Conservation (phyloP, 2,888 invertebrate species). For the Calliscelio sp. region DNA sequence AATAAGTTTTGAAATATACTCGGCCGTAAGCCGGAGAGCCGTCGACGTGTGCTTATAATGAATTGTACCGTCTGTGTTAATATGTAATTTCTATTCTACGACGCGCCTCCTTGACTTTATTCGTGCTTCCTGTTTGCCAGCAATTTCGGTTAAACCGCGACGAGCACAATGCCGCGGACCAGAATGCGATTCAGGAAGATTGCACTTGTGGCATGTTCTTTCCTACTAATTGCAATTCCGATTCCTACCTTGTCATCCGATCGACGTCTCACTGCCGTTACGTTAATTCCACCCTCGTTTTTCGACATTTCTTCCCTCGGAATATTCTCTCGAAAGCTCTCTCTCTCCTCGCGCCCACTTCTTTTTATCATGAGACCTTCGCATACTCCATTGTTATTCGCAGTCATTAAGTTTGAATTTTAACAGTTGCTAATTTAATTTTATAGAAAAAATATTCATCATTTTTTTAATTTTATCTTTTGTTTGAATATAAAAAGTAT, state of each 20-base stretch:
- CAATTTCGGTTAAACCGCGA: constrained; percentile 62
- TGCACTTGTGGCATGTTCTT: constrained; percentile 52
- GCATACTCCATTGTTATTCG: constrained; percentile 35
- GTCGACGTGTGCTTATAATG: constrained; percentile 67
- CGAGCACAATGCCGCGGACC: constrained; percentile 43
- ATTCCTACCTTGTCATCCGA: constrained; percentile 61
- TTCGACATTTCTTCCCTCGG: constrained; percentile 19
- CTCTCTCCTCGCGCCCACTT: neutral
- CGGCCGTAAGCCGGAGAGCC: constrained; percentile 43
- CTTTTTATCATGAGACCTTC: constrained; percentile 31
- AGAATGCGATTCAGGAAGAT: constrained; percentile 62
- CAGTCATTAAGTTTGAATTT: too few species aligned
- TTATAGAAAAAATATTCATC: too few species aligned
- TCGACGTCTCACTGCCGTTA: constrained; percentile 47
- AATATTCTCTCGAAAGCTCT: constrained; percentile 13
- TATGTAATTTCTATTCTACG: constrained; percentile 71
- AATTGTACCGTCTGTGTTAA: constrained; percentile 68
- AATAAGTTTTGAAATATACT: constrained; percentile 64
- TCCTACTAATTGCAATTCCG: constrained; percentile 60
- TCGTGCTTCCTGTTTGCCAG: constrained; percentile 63
- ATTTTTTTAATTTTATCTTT: too few species aligned
- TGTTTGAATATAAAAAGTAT: too few species aligned
- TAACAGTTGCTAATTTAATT: too few species aligned
- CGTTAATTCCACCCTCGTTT: constrained; percentile 48
- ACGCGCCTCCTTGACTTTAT: constrained; percentile 62